Conservation (phyloP, 2,888 invertebrate genomes). For the Megaustenia siamemsis region DNA sequence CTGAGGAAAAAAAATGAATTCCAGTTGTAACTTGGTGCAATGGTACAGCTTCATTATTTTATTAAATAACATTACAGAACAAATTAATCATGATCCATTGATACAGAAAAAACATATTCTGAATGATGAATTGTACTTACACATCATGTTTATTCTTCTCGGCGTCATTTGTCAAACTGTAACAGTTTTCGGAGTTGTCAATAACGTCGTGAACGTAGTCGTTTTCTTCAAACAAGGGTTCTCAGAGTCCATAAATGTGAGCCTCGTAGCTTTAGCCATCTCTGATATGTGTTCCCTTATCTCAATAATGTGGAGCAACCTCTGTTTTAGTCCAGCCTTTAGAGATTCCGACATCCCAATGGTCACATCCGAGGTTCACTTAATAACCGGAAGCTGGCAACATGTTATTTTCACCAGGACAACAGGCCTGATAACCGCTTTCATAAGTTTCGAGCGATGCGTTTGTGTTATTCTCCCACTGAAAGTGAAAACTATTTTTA, state of each 20-base stretch:
- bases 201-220: conserved; percentile 14
- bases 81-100: no score
- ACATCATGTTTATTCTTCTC: not conserved
- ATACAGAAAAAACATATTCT: no score
- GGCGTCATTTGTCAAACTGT: conserved; percentile 31
- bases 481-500: conserved; percentile 26
- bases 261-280: conserved; percentile 17
- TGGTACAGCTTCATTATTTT: no score
- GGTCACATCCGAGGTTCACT: not conserved
- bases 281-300: conserved; percentile 28
- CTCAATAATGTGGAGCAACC: conserved; percentile 22
- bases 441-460: conserved; percentile 13
- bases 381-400: conserved; percentile 20
- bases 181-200: not conserved
- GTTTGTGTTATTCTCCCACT: conserved; percentile 14
- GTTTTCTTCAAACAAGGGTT: conserved; percentile 36
- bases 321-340: conserved; percentile 4
- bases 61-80: no score
- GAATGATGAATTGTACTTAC: not conserved
- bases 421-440: conserved; percentile 19
- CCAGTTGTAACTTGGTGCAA: no score
- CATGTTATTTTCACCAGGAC: conserved; percentile 12
- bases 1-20: no score
- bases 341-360: not conserved
- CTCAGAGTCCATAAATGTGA: conserved; percentile 24